Evolutionary conservation across 2,888 invertebrate genomes (phyloP).

Genomic region (Alloscopus bannaensis): DNA sequence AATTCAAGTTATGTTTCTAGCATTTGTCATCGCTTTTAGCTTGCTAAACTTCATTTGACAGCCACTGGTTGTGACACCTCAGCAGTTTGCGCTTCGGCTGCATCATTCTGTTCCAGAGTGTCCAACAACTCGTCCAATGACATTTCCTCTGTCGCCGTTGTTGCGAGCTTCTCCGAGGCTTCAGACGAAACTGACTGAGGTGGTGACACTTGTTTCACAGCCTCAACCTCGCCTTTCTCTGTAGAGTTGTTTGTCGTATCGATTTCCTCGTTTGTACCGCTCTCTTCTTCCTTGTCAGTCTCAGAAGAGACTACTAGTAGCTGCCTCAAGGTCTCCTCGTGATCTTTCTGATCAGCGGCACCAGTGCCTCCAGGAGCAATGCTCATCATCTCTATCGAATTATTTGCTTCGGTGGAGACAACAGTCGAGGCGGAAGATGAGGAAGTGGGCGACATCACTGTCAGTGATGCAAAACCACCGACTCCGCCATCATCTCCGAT

Average conservation of each 20-base stretch:
- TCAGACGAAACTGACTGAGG: background rate
- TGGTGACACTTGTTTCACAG: background rate
- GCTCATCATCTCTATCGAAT: too few species aligned
- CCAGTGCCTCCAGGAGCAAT: too few species aligned
- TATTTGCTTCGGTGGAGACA: background rate
- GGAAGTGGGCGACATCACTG: conserved; percentile 9
- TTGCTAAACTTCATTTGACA: too few species aligned
- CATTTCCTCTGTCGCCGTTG: conserved; percentile 13
- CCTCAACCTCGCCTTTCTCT: background rate
- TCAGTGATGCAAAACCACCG: too few species aligned
- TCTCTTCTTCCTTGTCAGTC: too few species aligned
- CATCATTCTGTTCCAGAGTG: conserved; percentile 26
- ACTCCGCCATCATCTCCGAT: background rate
- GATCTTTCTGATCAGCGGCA: background rate
- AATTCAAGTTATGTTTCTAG: too few species aligned
- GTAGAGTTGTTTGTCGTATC: background rate
- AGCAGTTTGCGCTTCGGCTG: background rate
- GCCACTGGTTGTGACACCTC: conserved; percentile 34
- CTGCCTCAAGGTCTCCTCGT: background rate
- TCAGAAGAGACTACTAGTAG: too few species aligned
- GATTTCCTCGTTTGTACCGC: background rate
- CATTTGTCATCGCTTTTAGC: too few species aligned
- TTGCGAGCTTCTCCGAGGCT: too few species aligned
- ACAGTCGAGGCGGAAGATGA: conserved; percentile 22
- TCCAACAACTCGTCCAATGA: conserved; percentile 46